phyloP scores from a whole-genome alignment of 2,113 vertebrate species.

The Eulacestoma nigropectus region DNA sequence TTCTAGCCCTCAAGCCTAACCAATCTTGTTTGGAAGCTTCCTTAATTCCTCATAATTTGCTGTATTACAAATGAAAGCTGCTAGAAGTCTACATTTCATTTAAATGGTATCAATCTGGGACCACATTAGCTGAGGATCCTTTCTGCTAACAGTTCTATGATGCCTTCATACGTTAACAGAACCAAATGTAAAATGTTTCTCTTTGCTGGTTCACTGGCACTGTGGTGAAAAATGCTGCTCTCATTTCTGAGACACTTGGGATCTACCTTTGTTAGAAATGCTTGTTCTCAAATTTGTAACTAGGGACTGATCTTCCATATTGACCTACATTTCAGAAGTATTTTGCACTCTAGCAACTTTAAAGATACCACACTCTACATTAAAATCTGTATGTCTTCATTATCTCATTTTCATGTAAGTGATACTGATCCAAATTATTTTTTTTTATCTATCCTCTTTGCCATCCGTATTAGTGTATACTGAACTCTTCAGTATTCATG shows the following conservation, averaged over 20 bases:
- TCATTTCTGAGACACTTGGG: not conserved
- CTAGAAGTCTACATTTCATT: not conserved
- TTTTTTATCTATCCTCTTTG: not conserved
- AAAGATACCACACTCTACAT: not conserved
- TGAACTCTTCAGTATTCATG: not conserved
- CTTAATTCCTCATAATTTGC: not conserved
- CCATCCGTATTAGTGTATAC: not conserved
- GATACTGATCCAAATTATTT: not conserved
- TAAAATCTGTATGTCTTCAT: not conserved
- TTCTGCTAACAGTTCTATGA: not conserved
- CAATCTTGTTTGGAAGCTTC: not conserved
- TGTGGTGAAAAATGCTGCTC: fast-evolving
- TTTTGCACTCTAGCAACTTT: not conserved
- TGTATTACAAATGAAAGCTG: not conserved
- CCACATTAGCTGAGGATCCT: not conserved
- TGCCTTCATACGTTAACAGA: not conserved
- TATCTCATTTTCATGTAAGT: not conserved
- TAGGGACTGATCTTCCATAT: not conserved
- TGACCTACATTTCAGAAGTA: not conserved
- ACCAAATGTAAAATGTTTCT: not conserved
- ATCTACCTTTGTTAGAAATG: not conserved
- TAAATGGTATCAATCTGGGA: not conserved
- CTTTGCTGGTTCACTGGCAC: not conserved
- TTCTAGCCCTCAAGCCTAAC: not conserved
- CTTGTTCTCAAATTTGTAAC: not conserved